Percentiles rank a stretch among this genome's conserved stretches.
phyloP scores from a whole-genome alignment of 2,888 invertebrate species.

The Scaptomyza caliginosa region DNA sequence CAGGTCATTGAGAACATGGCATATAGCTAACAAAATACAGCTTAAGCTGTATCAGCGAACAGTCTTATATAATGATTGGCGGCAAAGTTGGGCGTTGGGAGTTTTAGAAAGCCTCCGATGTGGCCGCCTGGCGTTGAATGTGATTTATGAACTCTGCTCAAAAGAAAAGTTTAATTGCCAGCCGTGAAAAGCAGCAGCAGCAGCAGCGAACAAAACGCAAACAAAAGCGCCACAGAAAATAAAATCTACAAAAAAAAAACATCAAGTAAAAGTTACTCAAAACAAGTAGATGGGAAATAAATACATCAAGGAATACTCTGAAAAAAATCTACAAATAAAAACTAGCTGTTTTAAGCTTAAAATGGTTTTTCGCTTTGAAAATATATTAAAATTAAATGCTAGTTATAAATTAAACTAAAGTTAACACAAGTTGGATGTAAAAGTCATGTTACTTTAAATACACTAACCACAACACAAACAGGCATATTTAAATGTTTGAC shows the following conservation, averaged over 20 bases:
- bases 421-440: not conserved
- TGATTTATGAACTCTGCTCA: constrained; percentile 76
- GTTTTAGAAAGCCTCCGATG: constrained; percentile 4
- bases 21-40: constrained; percentile 43
- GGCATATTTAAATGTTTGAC: constrained; percentile 47
- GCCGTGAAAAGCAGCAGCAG: constrained; percentile 72
- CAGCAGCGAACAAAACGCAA: constrained; percentile 20
- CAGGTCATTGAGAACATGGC: constrained; percentile 11
- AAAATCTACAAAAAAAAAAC: constrained; percentile 38
- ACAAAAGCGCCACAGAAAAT: constrained; percentile 42
- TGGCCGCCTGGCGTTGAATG: constrained; percentile 70
- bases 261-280: constrained; percentile 15
- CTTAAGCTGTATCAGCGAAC: constrained; percentile 47
- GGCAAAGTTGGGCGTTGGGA: not conserved
- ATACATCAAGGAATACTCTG: constrained; percentile 13
- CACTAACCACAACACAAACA: constrained; percentile 25
- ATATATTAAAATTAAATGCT: not conserved
- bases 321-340: not conserved
- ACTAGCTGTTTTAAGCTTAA: not conserved
- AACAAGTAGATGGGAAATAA: not conserved
- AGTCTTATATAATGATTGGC: constrained; percentile 20
- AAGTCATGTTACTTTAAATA: constrained; percentile 1
- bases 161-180: constrained; percentile 81
- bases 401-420: too few relatives aligned
- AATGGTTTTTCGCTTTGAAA: not conserved